Base-by-base conservation (phyloP, 2,113 vertebrate genomes). In the Eurystomus gularis region DNA sequence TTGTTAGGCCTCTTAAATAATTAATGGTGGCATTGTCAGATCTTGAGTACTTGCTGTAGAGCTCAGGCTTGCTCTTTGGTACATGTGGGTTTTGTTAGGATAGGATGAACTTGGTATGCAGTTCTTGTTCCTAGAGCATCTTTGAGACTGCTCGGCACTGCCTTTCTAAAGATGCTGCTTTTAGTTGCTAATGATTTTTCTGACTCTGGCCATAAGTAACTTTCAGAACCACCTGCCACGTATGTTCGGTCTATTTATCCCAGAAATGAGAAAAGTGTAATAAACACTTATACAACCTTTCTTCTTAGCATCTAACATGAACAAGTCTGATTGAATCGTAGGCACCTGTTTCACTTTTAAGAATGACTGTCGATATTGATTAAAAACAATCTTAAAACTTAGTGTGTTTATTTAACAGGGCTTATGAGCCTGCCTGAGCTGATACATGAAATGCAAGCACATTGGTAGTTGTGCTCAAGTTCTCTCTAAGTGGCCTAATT, bases 331-430 rank as follows among this genome's bases (percentile, higher is more conserved):
- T 44, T 86, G 49, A 65, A 40, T 73, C 61, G 64, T 65, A 62
- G 26, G 2, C 55, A 58, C 28, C n/a, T 88, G 17, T 91, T 90
- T 91, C 35, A 21, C 35, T 37, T 86, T 54, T 49, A 61, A 54
- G 62, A 82, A 72, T 77, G 44, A 23, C n/a, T 61, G 11, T 33
- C 90, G 49, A 55, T 86, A 51, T 28, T 70, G 54, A 79, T 65
- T 79, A 73, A 77, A 95, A 95, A 28, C 44, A 86, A 49, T 76
- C 78, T 85, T 95, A 70, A 25, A 68, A 72, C n/a, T 78, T 88
- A 24, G 46, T 42, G 20, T 92, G 55, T 96, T 77, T 90, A 23
- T 88, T 92, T 93, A 75, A 49, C 44, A 73, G n/a, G 40, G 23
- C 11, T 86, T 88, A 88, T 66, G 68, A 95, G 64, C 24, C 69